These are phyloP conservation scores for Heterodera filipjevi DNA, from an alignment of 2,888 invertebrate species.

Conservation along the genomic window DNA sequence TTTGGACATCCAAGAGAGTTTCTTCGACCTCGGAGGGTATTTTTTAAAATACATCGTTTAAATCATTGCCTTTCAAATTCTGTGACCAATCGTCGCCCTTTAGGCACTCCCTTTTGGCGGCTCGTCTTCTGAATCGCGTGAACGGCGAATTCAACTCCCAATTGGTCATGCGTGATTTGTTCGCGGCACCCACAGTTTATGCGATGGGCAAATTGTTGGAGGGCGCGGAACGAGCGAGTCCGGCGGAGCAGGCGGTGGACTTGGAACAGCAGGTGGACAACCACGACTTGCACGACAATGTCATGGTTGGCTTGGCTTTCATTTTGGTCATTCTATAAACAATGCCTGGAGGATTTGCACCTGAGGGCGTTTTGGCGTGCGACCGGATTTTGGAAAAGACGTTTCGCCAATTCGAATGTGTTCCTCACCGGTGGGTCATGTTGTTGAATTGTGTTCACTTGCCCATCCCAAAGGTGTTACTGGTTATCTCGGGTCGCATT, in stretches of 20 bases:
- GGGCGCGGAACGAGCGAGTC: slow-evolving; percentile 41
- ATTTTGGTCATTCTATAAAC: neutral
- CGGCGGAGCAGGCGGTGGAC: slow-evolving; percentile 57
- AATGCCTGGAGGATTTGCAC: slow-evolving; percentile 64
- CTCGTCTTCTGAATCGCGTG: slow-evolving; percentile 64
- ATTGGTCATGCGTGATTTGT: slow-evolving; percentile 66
- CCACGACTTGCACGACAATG: slow-evolving; percentile 61
- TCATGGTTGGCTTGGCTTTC: slow-evolving; percentile 38
- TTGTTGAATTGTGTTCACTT: neutral
- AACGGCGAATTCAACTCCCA: slow-evolving; percentile 57
- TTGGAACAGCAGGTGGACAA: slow-evolving; percentile 65
- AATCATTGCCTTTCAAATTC: neutral
- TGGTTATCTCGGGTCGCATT: slow-evolving; percentile 67
- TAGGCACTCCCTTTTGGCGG: slow-evolving; percentile 67
- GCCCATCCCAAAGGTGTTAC: slow-evolving; percentile 30
- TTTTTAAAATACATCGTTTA: neutral
- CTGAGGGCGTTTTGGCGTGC: slow-evolving; percentile 68
- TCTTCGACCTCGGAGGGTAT: slow-evolving; percentile 68
- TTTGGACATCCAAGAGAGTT: slow-evolving; percentile 67
- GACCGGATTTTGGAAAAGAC: slow-evolving; percentile 58
- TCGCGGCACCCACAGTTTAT: slow-evolving; percentile 65
- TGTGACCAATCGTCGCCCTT: slow-evolving; percentile 30
- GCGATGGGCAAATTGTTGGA: slow-evolving; percentile 65
- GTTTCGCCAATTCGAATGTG: slow-evolving; percentile 66
- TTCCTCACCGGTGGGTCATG: slow-evolving; percentile 60